These are phyloP conservation scores for Chrysolina americana DNA, from an alignment of 2,888 invertebrate genomes.

Conservation along the genomic window DNA sequence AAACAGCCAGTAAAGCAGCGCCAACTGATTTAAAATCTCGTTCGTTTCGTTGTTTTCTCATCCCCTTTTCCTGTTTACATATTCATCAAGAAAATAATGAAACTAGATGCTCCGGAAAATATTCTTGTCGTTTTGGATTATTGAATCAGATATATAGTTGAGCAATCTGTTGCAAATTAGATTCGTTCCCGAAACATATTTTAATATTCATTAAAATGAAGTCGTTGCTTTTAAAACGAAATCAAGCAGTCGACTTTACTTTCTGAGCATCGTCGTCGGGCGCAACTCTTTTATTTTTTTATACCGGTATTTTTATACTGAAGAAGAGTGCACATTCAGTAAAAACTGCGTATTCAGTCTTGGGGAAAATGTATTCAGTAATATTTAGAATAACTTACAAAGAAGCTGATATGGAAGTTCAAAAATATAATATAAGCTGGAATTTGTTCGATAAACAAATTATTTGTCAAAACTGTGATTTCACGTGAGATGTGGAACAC, in stretches of 20 bases:
- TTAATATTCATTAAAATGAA: slow-evolving; percentile 37
- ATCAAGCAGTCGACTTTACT: slow-evolving; percentile 8
- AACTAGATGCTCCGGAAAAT: slow-evolving; percentile 20
- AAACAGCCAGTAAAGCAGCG: neutral
- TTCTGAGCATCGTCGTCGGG: slow-evolving; percentile 1
- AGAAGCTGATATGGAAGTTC: too few species aligned
- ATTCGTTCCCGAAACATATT: slow-evolving; percentile 38
- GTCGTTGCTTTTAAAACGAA: slow-evolving; percentile 21
- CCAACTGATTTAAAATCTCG: neutral
- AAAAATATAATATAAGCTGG: too few species aligned
- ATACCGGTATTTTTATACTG: neutral
- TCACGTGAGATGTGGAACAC: too few species aligned
- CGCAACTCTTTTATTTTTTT: neutral
- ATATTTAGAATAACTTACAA: too few species aligned
- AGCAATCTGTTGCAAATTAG: slow-evolving; percentile 37
- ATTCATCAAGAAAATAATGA: slow-evolving; percentile 30
- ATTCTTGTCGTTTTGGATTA: slow-evolving; percentile 28
- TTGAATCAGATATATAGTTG: slow-evolving; percentile 39
- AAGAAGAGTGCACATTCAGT: too few species aligned
- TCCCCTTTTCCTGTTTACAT: slow-evolving; percentile 9
- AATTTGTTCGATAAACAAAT: too few species aligned
- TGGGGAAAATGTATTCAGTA: too few species aligned
- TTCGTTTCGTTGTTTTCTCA: neutral
- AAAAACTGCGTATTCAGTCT: too few species aligned
- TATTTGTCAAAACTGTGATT: too few species aligned